phyloP scores from a whole-genome alignment of 2,797 vertebrate species.

The Sebastes matsubarae region DNA sequence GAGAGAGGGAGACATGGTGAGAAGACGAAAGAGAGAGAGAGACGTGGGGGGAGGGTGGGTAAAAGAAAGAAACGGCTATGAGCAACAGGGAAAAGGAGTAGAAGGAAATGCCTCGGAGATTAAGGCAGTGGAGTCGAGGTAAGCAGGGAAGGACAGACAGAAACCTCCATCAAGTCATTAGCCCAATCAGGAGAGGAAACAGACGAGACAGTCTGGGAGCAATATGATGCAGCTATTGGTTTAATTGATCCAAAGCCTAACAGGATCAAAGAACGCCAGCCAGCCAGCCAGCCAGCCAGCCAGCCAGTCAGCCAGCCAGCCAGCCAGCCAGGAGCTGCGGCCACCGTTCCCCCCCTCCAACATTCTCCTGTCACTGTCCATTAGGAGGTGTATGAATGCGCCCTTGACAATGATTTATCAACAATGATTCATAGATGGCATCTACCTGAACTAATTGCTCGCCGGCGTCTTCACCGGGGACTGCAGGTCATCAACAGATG shows the following conservation, averaged over 20 bases:
- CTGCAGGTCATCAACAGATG: slow-evolving; percentile 69
- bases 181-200: slow-evolving; percentile 74
- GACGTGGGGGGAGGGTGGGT: slow-evolving; percentile 60
- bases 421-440: slow-evolving; percentile 68
- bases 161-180: slow-evolving; percentile 70
- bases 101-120: slow-evolving; percentile 59
- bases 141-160: slow-evolving; percentile 11
- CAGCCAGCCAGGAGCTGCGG: slow-evolving; percentile 33
- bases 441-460: slow-evolving; percentile 77
- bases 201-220: slow-evolving; percentile 72
- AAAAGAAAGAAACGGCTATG: slow-evolving; percentile 70
- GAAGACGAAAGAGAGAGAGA: slow-evolving; percentile 38
- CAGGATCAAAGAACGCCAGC: slow-evolving; percentile 57
- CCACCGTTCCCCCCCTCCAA: slow-evolving; percentile 16
- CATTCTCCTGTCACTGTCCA: slow-evolving; percentile 56
- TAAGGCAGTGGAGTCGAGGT: slow-evolving; percentile 25
- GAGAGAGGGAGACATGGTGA: slow-evolving; percentile 5
- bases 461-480: slow-evolving; percentile 52
- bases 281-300: slow-evolving; percentile 11
- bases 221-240: slow-evolving; percentile 68
- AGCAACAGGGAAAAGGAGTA: slow-evolving; percentile 55
- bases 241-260: slow-evolving; percentile 77
- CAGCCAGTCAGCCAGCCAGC: neutral
- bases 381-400: slow-evolving; percentile 60
- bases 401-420: slow-evolving; percentile 75